These are phyloP conservation scores for Neosilurus mollespiculum DNA, from an alignment of 2,797 vertebrate species.

Conservation along the genomic window DNA sequence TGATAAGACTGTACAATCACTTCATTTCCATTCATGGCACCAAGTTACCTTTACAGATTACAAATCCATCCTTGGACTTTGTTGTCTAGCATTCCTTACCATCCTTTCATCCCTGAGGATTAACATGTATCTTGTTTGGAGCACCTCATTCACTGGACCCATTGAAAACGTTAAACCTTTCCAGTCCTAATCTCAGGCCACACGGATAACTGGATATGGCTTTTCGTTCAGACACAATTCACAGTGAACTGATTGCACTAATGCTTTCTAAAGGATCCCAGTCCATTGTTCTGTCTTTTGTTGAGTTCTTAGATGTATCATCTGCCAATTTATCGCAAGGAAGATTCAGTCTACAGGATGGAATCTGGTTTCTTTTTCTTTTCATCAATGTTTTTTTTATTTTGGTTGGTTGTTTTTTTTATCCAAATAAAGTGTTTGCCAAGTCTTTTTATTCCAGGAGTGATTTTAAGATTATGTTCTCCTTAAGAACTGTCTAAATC, in stretches of 20 bases:
- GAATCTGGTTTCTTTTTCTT: constrained; percentile 43
- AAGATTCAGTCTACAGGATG: constrained; percentile 73
- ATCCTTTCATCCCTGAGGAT: constrained; percentile 45
- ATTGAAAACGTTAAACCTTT: constrained; percentile 67
- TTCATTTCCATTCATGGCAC: constrained; percentile 49
- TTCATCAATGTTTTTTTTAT: constrained; percentile 39
- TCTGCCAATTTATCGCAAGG: constrained; percentile 77
- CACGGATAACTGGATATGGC: constrained; percentile 68
- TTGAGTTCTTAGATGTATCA: constrained; percentile 76
- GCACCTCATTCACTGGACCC: constrained; percentile 64
- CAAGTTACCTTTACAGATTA: constrained; percentile 41
- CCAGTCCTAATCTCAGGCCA: constrained; percentile 69
- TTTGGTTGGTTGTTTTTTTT: neutral
- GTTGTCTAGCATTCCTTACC: constrained; percentile 33
- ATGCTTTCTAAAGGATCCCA: constrained; percentile 70
- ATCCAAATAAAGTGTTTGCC: constrained; percentile 5
- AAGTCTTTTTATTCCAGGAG: constrained; percentile 11
- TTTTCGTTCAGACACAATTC: constrained; percentile 73
- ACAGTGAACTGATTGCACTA: constrained; percentile 69
- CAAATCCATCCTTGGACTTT: constrained; percentile 34
- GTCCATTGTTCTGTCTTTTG: constrained; percentile 76
- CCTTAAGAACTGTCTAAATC: neutral
- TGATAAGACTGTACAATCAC: constrained; percentile 20
- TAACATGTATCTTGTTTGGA: constrained; percentile 56
- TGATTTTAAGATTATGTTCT: neutral